phyloP scores from a whole-genome alignment of 2,888 invertebrate genomes.

The Acrobasis consociella region DNA sequence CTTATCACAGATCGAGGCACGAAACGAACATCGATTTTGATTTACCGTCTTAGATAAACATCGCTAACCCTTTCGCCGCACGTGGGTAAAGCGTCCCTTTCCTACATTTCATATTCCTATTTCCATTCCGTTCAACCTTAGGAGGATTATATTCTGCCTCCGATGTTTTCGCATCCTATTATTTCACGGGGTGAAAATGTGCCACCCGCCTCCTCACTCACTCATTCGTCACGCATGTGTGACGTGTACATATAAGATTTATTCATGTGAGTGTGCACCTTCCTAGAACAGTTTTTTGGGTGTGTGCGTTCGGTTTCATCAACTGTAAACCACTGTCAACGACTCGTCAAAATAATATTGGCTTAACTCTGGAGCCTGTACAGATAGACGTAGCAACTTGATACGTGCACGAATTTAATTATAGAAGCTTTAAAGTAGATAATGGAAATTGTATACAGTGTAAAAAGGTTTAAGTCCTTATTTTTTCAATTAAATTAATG shows the following conservation, averaged over 20 bases:
- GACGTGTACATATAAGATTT: slow-evolving; percentile 45
- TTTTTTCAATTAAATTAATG: background rate
- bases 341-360: slow-evolving; percentile 81
- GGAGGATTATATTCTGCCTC: slow-evolving; percentile 81
- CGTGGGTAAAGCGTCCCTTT: slow-evolving; percentile 72
- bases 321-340: slow-evolving; percentile 81
- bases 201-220: slow-evolving; percentile 74
- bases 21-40: slow-evolving; percentile 67
- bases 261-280: slow-evolving; percentile 51
- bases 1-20: slow-evolving; percentile 35
- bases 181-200: slow-evolving; percentile 82
- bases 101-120: slow-evolving; percentile 80
- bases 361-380: slow-evolving; percentile 69
- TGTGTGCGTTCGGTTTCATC: slow-evolving; percentile 74
- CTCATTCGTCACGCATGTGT: slow-evolving; percentile 59
- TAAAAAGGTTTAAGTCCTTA: slow-evolving; percentile 23
- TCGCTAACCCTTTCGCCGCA: slow-evolving; percentile 73
- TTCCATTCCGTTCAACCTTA: slow-evolving; percentile 79
- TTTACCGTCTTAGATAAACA: slow-evolving; percentile 70
- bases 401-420: slow-evolving; percentile 72
- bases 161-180: slow-evolving; percentile 83
- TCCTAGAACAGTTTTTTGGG: slow-evolving; percentile 40
- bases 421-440: slow-evolving; percentile 47
- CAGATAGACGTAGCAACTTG: slow-evolving; percentile 65
- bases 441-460: slow-evolving; percentile 40